These are phyloP conservation scores for Ornithoptera alexandrae DNA, from an alignment of 2,888 invertebrate genomes.

Conservation along the genomic window DNA sequence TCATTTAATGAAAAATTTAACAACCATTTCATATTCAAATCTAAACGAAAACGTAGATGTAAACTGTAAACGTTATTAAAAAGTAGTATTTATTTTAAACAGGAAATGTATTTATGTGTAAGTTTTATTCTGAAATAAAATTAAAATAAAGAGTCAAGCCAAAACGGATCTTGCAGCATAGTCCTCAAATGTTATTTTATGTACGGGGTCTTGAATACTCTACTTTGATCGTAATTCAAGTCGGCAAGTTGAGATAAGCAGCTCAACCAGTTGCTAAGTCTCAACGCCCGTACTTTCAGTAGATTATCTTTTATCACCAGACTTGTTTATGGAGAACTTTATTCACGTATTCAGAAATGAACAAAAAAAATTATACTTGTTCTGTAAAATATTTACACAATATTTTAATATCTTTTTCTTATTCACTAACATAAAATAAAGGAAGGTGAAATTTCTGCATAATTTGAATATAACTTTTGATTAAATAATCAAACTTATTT, in stretches of 20 bases:
- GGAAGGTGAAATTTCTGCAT: no score
- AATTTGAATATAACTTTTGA: no score
- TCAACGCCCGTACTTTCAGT: conserved; percentile 22
- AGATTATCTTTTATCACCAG: conserved; percentile 18
- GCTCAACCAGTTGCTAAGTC: conserved; percentile 28
- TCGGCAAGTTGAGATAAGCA: conserved; percentile 37
- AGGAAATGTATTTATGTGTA: conserved; percentile 1
- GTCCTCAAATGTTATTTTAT: conserved; percentile 1
- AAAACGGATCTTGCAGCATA: not conserved
- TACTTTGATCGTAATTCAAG: conserved; percentile 39
- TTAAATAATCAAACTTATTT: no score
- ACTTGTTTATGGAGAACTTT: conserved; percentile 15
- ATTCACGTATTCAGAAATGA: not conserved
- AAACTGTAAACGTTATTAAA: not conserved
- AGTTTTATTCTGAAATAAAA: conserved; percentile 8
- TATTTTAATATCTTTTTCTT: no score
- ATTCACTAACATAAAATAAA: no score
- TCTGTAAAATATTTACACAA: no score
- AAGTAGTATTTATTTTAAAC: not conserved
- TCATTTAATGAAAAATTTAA: not conserved
- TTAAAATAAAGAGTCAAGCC: not conserved
- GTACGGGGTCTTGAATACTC: not conserved
- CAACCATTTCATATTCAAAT: not conserved
- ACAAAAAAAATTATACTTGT: not conserved
- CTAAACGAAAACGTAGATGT: not conserved